phyloP scores from a whole-genome alignment of 1,140 invertebrate genomes.

The Pseudomyrmex gracilis region DNA sequence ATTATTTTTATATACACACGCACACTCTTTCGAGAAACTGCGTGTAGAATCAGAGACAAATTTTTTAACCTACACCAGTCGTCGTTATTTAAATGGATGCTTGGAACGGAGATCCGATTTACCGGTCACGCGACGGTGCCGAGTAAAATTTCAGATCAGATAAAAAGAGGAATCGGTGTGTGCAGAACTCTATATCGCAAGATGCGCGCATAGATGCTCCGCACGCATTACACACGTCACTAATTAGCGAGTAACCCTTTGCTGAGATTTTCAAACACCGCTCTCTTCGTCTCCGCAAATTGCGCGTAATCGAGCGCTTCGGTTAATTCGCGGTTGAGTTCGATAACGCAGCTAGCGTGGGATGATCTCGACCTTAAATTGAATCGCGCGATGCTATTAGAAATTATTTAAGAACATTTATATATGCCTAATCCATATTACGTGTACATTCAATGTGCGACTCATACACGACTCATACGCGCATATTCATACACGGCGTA shows the following conservation, averaged over 20 bases:
- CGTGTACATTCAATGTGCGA: no score
- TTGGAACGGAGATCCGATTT: slow-evolving; percentile 32
- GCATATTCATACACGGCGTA: no score
- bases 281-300: slow-evolving; percentile 13
- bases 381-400: slow-evolving; percentile 6
- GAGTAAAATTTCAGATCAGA: slow-evolving; percentile 43
- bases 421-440: neutral
- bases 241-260: slow-evolving; percentile 36
- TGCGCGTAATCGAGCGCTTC: slow-evolving; percentile 20
- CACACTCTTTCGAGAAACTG: neutral
- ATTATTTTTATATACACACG: neutral
- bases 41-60: neutral
- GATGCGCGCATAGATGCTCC: neutral
- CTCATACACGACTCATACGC: no score
- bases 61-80: neutral
- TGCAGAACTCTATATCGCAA: slow-evolving; percentile 16
- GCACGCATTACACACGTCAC: slow-evolving; percentile 22
- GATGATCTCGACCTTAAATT: slow-evolving; percentile 46
- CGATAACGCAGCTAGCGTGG: slow-evolving; percentile 44
- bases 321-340: slow-evolving; percentile 49
- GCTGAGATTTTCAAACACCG: slow-evolving; percentile 25
- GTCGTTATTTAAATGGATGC: slow-evolving; percentile 11
- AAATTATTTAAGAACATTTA: neutral
- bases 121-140: neutral
- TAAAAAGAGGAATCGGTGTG: slow-evolving; percentile 32